These are phyloP conservation scores for Stenopsyche tienmushanensis DNA, from an alignment of 1,140 invertebrate genomes.

Conservation along the genomic window DNA sequence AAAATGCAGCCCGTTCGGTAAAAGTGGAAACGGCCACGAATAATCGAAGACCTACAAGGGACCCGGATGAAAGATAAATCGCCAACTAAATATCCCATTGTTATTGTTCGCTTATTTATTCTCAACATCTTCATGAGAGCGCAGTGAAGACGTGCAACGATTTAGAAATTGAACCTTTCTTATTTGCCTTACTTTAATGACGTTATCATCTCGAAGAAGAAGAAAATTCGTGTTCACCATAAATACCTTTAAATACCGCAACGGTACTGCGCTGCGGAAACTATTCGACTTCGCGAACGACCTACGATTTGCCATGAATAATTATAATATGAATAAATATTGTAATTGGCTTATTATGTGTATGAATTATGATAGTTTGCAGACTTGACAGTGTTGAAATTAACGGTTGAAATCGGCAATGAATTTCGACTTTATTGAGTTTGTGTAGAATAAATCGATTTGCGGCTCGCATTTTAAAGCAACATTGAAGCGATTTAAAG, in stretches of 20 bases:
- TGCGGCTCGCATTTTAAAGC: no score
- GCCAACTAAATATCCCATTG: constrained; percentile 37
- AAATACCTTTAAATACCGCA: constrained; percentile 23
- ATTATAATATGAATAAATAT: neutral
- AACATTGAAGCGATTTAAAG: no score
- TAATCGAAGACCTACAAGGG: no score
- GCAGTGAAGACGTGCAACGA: constrained; percentile 26
- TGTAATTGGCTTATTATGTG: neutral
- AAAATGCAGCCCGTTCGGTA: no score
- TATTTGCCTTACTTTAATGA: constrained; percentile 36
- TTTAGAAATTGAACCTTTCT: constrained; percentile 25
- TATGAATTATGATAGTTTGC: no score
- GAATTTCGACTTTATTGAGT: no score
- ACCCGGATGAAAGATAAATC: no score
- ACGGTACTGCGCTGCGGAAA: constrained; percentile 9
- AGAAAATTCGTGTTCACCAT: constrained; percentile 32
- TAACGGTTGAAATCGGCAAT: no score
- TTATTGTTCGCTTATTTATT: constrained; percentile 26
- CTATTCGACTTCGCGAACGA: neutral
- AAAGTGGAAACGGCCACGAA: no score
- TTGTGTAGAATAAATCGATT: no score
- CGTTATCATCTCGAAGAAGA: constrained; percentile 15
- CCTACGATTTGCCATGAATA: neutral
- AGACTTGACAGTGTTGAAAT: no score
- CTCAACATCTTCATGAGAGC: constrained; percentile 15